phyloP scores from a whole-genome alignment of 2,797 vertebrate genomes.

The Petrocephalus sullivani region DNA sequence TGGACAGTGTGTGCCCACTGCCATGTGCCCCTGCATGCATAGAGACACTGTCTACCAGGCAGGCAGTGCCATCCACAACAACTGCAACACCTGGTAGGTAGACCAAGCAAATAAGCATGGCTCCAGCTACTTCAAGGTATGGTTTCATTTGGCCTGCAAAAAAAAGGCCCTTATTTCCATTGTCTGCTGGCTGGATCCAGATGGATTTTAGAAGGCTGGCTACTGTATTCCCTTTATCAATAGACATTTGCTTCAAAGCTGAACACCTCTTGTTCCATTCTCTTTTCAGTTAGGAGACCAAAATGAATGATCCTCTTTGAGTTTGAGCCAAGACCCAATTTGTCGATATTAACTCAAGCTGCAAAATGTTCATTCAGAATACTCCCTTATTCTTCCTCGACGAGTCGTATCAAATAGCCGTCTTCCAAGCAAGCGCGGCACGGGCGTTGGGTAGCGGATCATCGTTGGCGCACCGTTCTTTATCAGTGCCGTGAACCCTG shows the following conservation, averaged over 20 bases:
- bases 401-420: neutral
- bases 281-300: neutral
- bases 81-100: constrained; percentile 77
- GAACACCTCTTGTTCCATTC: neutral
- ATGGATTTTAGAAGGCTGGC: neutral
- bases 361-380: neutral
- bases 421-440: neutral
- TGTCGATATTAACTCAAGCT: neutral
- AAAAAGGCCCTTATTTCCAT: neutral
- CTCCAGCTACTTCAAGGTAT: neutral
- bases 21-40: constrained; percentile 68
- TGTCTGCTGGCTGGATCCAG: neutral
- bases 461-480: neutral
- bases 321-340: neutral
- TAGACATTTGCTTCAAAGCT: neutral
- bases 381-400: neutral
- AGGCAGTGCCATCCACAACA: constrained; percentile 53
- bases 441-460: neutral
- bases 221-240: neutral
- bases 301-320: neutral
- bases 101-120: neutral
- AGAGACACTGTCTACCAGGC: constrained; percentile 49
- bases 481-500: constrained; percentile 22
- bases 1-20: constrained; percentile 70
- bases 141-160: neutral